Conservation (phyloP, 2,888 invertebrate species). For the Carterocephalus palaemon region DNA sequence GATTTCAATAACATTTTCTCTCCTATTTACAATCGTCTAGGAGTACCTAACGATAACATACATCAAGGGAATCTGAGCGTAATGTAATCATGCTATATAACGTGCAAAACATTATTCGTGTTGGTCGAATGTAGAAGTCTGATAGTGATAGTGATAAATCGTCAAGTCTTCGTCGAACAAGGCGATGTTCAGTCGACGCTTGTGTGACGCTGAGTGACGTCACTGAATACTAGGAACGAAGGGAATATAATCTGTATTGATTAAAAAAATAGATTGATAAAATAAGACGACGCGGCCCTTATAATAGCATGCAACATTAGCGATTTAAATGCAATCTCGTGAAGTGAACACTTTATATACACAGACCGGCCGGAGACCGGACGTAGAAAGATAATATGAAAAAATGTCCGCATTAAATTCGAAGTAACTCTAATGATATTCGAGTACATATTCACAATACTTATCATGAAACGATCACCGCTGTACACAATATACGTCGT, state of each 20-base stretch:
- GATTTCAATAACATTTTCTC: constrained; percentile 47
- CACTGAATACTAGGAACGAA: constrained; percentile 22
- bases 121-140: constrained; percentile 14
- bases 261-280: constrained; percentile 22
- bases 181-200: constrained; percentile 56
- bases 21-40: constrained; percentile 49
- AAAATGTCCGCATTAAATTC: constrained; percentile 50
- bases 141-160: background rate
- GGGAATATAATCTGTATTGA: constrained; percentile 20
- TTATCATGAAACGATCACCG: constrained; percentile 58
- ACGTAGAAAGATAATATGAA: constrained; percentile 48
- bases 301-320: constrained; percentile 68
- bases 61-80: constrained; percentile 57
- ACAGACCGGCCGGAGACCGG: constrained; percentile 52
- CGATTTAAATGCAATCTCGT: constrained; percentile 74
- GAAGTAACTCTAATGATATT: constrained; percentile 69
- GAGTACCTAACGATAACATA: constrained; percentile 50
- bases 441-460: constrained; percentile 74
- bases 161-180: constrained; percentile 3
- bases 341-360: constrained; percentile 75
- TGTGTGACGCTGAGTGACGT: constrained; percentile 61
- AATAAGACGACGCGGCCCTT: constrained; percentile 42
- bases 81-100: constrained; percentile 51
- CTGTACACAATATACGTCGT: too few species aligned
- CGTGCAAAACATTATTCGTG: constrained; percentile 30